Percentiles rank a stretch among this genome's conserved stretches.
These are phyloP conservation scores for Halcyon chelicuti DNA, from an alignment of 2,797 vertebrate genomes.

Conservation along the genomic window DNA sequence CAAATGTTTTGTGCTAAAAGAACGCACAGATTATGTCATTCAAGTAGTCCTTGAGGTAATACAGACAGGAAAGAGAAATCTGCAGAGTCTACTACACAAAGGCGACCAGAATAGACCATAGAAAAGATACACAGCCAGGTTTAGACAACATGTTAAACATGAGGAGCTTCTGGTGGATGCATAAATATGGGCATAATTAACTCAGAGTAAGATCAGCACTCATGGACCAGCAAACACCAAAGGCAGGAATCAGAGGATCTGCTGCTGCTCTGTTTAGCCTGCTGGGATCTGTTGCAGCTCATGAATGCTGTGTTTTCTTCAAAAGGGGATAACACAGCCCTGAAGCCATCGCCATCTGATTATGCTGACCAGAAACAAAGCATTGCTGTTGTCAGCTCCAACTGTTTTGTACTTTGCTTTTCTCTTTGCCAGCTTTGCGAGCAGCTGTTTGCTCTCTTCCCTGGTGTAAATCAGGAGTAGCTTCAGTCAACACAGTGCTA, in stretches of 20 bases:
- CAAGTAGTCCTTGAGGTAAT: background rate
- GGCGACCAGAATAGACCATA: background rate
- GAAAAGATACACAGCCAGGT: background rate
- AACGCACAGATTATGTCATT: background rate
- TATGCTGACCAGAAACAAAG: constrained; percentile 49
- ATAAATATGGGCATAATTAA: background rate
- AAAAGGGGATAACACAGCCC: constrained; percentile 18
- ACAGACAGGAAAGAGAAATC: background rate
- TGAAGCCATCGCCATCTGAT: constrained; percentile 25
- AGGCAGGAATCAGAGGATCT: background rate
- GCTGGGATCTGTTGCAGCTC: constrained; percentile 8
- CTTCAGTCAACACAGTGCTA: background rate
- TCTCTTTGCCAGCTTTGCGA: background rate
- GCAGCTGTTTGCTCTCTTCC: constrained; percentile 14
- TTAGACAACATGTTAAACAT: background rate
- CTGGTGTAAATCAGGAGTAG: constrained; percentile 6
- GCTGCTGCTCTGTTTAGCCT: background rate
- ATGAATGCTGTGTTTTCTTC: background rate
- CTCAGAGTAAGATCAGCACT: background rate
- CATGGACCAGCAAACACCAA: background rate
- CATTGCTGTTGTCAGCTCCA: background rate
- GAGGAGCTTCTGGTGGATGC: background rate
- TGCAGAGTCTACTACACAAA: background rate
- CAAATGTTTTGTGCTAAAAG: background rate
- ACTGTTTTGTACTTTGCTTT: constrained; percentile 36